These are phyloP conservation scores for Papilio dardanus DNA, from an alignment of 1,140 invertebrate genomes.

Conservation along the genomic window DNA sequence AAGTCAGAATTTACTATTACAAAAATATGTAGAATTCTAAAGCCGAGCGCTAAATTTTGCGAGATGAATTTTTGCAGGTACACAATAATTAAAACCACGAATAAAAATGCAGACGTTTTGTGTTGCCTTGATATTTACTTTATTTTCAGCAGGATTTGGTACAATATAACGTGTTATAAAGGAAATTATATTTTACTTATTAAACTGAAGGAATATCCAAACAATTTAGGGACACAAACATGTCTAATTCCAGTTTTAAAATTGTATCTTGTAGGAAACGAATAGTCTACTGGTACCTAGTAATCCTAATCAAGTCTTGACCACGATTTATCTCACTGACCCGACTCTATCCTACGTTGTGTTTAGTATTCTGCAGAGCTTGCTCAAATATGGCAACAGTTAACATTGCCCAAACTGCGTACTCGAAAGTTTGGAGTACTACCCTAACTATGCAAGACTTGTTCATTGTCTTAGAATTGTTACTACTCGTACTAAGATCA, in stretches of 20 bases:
- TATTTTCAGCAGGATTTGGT: neutral
- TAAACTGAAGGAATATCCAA: neutral
- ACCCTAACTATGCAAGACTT: neutral
- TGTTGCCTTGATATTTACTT: neutral
- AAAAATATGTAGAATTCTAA: neutral
- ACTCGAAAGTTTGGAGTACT: neutral
- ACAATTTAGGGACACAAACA: neutral
- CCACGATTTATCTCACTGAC: neutral
- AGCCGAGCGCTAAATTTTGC: neutral
- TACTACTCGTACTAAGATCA: slow-evolving; percentile 3
- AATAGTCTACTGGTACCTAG: neutral
- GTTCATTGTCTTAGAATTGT: neutral
- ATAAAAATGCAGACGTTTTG: neutral
- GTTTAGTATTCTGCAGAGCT: neutral
- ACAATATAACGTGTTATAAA: neutral
- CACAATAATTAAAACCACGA: neutral
- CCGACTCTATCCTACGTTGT: neutral
- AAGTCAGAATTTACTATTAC: neutral
- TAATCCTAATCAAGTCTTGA: neutral
- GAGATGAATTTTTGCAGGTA: slow-evolving; percentile 9
- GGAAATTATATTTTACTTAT: neutral
- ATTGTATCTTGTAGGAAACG: neutral
- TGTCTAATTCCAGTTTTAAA: neutral
- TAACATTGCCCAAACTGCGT: slow-evolving; percentile 5
- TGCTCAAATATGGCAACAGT: slow-evolving; percentile 12